These are phyloP conservation scores for Lycaena phlaeas DNA, from an alignment of 2,888 invertebrate species.

Conservation along the genomic window DNA sequence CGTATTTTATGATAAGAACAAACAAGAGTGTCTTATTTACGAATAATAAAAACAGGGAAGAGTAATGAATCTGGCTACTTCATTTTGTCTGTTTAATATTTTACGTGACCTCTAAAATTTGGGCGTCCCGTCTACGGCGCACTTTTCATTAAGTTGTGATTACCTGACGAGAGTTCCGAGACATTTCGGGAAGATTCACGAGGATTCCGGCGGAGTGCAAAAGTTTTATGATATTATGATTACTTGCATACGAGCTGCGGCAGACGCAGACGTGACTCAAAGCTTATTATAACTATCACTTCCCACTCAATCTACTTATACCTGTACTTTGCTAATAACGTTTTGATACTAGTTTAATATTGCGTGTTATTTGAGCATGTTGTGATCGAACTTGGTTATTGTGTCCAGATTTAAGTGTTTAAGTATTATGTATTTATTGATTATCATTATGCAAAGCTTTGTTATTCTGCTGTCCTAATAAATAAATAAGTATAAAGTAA, in stretches of 20 bases:
- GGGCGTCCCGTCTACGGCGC: slow-evolving; percentile 48
- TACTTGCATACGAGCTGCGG: slow-evolving; percentile 54
- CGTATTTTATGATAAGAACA: slow-evolving; percentile 64
- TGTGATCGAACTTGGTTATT: no score
- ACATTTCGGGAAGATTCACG: slow-evolving; percentile 46
- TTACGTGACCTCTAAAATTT: slow-evolving; percentile 71
- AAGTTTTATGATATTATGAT: slow-evolving; percentile 70
- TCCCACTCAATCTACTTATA: slow-evolving; percentile 9
- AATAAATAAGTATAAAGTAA: no score
- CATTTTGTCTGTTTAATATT: slow-evolving; percentile 70
- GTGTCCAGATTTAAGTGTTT: no score
- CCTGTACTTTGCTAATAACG: slow-evolving; percentile 1
- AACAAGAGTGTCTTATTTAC: slow-evolving; percentile 62
- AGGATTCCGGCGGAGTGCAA: slow-evolving; percentile 63
- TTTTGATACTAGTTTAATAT: not conserved
- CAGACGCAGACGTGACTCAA: slow-evolving; percentile 37
- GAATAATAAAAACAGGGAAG: slow-evolving; percentile 71
- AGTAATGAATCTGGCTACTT: slow-evolving; percentile 71
- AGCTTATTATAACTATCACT: slow-evolving; percentile 19
- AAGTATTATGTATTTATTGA: no score
- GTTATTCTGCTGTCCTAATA: no score
- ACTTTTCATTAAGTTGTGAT: slow-evolving; percentile 71
- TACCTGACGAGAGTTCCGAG: slow-evolving; percentile 55
- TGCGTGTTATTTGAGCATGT: no score
- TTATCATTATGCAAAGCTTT: no score